Evolutionary conservation across 2,797 vertebrate genomes (phyloP), one percentile per base, ranked within the genome.

Genomic region (Remorina albescens): DNA sequence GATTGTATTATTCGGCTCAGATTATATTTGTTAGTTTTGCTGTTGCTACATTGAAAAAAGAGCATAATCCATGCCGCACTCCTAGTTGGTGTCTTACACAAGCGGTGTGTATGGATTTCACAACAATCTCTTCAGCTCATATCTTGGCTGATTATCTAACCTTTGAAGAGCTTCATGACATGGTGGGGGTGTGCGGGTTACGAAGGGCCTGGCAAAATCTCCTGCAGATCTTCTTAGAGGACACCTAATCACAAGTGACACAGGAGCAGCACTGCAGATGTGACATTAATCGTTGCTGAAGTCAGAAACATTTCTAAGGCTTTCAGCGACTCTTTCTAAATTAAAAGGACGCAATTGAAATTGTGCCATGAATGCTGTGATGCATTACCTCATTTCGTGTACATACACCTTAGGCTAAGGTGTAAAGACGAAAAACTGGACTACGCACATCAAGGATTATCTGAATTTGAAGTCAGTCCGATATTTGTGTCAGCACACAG

Each of bases 221-320:
- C 82, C 87, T 60, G 75, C 71, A 63, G 62, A 90, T 91, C 88
- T 78, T 83, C 84, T 74, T 67, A 67, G 86, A 91, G 89, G 90
- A 88, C 83, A 85, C 76, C 82, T 94, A 92, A 93, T 94, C 88
- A 86, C 76, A 88, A 88, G 88, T 93, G 93, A 93, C 93, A 88
- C 76, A 15, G 75, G 80, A 86, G 82, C 90, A 85, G 83, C 73
- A 13, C 82, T 68, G 86, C 82, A 75, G 67, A 82, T 86, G 87
- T 94, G 93, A 94, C 32, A 66, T 37, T 94, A 84, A 95, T 93
- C 74, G 56, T 66, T 53, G 44, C 42, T 91, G 93, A 95, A 91
- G 90, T 88, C 86, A 76, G 82, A 89, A 93, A 85, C 90, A 90
- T 91, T 91, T 92, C 74, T 63, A 53, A 87, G 78, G 76, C 86